Evolutionary conservation across 2,888 invertebrate species (phyloP).

Genomic region (Leptinotarsa tumamoca): DNA sequence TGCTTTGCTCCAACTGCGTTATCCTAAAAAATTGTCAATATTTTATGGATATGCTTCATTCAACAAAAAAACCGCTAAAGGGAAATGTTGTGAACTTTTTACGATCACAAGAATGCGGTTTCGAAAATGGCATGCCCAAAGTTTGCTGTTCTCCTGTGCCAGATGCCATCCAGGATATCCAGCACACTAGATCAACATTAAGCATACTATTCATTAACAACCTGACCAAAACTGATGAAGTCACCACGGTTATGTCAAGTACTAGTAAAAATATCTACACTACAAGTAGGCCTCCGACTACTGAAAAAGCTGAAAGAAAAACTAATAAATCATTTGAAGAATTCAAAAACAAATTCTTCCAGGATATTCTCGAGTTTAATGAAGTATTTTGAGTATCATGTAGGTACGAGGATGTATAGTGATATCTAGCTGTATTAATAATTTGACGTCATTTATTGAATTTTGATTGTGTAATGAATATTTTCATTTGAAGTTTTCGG

Average conservation of each 20-base stretch:
- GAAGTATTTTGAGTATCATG: background rate
- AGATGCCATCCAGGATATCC: conserved; percentile 25
- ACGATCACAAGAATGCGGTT: conserved; percentile 54
- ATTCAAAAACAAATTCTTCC: background rate
- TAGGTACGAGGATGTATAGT: too few relatives aligned
- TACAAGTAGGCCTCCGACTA: background rate
- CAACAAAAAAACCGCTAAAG: conserved; percentile 46
- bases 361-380: background rate
- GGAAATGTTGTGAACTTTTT: conserved; percentile 50
- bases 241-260: background rate
- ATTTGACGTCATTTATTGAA: too few relatives aligned
- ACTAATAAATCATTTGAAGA: background rate
- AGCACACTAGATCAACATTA: conserved; percentile 16
- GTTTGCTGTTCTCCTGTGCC: conserved; percentile 53
- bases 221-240: background rate
- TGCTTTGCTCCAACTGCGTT: conserved; percentile 38
- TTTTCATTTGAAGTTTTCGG: too few relatives aligned
- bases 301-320: background rate
- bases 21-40: conserved; percentile 44
- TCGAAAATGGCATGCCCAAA: conserved; percentile 52
- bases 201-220: background rate
- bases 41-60: conserved; percentile 46
- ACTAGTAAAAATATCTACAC: background rate
- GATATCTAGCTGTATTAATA: too few relatives aligned
- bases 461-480: too few relatives aligned